Evolutionary conservation across 2,888 invertebrate species (phyloP).

Genomic region (Cataglyphis livida): DNA sequence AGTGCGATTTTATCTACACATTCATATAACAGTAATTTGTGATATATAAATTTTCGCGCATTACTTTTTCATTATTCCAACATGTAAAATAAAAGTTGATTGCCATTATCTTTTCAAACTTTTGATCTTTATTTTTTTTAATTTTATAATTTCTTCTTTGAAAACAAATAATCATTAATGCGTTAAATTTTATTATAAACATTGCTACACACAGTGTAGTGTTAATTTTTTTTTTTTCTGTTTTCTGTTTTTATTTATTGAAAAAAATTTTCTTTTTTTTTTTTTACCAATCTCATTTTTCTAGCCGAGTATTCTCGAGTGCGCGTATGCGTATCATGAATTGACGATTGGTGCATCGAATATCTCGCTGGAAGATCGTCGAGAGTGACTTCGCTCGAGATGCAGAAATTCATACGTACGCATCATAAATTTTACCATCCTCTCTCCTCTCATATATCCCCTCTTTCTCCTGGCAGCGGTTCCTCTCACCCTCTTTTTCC

Average conservation of each 20-base stretch:
- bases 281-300: slow-evolving; percentile 50
- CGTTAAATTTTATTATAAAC: neutral
- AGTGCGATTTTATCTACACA: neutral
- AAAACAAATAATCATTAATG: neutral
- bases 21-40: neutral
- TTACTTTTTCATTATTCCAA: neutral
- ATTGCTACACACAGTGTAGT: too few relatives aligned
- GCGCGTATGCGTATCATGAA: slow-evolving; percentile 47
- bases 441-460: slow-evolving; percentile 44
- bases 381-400: slow-evolving; percentile 72
- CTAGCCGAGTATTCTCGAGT: slow-evolving; percentile 38
- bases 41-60: neutral
- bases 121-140: neutral
- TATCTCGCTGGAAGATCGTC: slow-evolving; percentile 69
- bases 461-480: slow-evolving; percentile 6
- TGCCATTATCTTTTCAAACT: neutral
- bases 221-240: neutral
- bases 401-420: slow-evolving; percentile 76
- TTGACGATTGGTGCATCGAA: slow-evolving; percentile 70
- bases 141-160: neutral
- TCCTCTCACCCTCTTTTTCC: slow-evolving; percentile 66
- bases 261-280: slow-evolving; percentile 44
- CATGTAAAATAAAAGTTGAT: neutral
- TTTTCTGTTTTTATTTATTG: neutral
- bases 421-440: slow-evolving; percentile 82